Evolutionary conservation across 2,797 vertebrate genomes (phyloP).

Genomic region (Sandelia bainsii): DNA sequence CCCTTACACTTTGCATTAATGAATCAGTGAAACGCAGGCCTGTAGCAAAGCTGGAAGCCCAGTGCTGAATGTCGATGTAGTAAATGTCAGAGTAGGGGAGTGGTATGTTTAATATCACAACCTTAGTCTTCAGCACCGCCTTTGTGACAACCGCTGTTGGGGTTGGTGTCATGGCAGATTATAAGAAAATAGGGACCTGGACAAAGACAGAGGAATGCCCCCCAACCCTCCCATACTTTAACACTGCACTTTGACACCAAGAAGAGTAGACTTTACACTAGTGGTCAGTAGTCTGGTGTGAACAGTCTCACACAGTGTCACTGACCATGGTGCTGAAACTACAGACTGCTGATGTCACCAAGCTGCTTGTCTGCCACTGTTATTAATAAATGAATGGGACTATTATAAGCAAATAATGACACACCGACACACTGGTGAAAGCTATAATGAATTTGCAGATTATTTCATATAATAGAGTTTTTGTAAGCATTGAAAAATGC

Average conservation of each 20-base stretch:
- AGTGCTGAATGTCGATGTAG: neutral
- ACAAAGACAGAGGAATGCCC: no score
- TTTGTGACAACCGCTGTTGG: slow-evolving; percentile 1
- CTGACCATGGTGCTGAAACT: slow-evolving; percentile 84
- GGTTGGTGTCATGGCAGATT: neutral
- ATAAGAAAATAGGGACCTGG: no score
- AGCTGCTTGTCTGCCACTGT: slow-evolving; percentile 4
- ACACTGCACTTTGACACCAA: slow-evolving; percentile 1
- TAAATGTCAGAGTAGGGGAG: slow-evolving; percentile 6
- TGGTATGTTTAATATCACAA: slow-evolving; percentile 10
- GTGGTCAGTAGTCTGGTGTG: slow-evolving; percentile 1
- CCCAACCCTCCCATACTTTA: no score
- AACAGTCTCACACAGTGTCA: slow-evolving; percentile 49
- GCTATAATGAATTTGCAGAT: neutral
- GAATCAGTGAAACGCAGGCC: slow-evolving; percentile 3
- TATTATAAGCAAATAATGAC: neutral
- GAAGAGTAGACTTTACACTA: neutral
- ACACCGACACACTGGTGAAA: neutral
- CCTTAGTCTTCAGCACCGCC: slow-evolving; percentile 1
- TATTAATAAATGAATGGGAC: slow-evolving; percentile 11
- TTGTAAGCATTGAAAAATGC: neutral
- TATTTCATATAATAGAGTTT: neutral
- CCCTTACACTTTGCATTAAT: slow-evolving; percentile 14
- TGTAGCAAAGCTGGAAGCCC: neutral
- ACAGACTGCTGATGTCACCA: slow-evolving; percentile 11